Base-by-base conservation (phyloP, 2,888 invertebrate species). In the Pheosia tremula region DNA sequence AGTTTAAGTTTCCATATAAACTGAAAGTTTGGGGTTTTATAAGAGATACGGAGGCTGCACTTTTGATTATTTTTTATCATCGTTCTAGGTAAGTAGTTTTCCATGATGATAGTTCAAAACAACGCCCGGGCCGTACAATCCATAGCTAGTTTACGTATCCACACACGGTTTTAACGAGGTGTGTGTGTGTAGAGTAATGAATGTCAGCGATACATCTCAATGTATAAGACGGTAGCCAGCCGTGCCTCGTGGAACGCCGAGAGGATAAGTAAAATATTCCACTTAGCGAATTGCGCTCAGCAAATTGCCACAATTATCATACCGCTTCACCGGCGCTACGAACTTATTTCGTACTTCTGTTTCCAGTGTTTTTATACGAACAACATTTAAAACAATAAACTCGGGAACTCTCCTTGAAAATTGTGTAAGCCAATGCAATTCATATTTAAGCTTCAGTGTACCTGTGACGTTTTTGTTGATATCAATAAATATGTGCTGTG, bases 191-290 rank as follows among this genome's bases (percentile, higher is more conserved):
- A 72, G 64, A 74, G 75, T 84, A 87, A 90, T 85, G 81, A 87
- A 90, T 89, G 86, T 72, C 71, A 74, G 80, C 80, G 78, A 91
- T 92, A 83, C 79, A 83, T 90, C 88, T 86, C 83, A 83, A 86
- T 86, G 85, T 81, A 85, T 88, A 84, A 87, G 81, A 78, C 77
- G 76, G 79, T 85, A 66, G 83, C 82, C 85, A 82, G 84, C 77
- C 91, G 92, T 92, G 91, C 88, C 87, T 77, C 72, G 76, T 71
- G 79, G 71, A 80, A 81, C 83, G 82, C 79, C 78, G 76, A 67
- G 81, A 84, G 91, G 91, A 91, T 92, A 86, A 92, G 90, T 87
- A 87, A 85, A 87, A 86, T 85, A 86, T 85, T 85, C 88, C 91
- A 91, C 87, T 91, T 87, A 90, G 87, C 63, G 82, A 83, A 91